These are phyloP conservation scores for Colletes collaris DNA, from an alignment of 2,888 invertebrate genomes.

Conservation along the genomic window DNA sequence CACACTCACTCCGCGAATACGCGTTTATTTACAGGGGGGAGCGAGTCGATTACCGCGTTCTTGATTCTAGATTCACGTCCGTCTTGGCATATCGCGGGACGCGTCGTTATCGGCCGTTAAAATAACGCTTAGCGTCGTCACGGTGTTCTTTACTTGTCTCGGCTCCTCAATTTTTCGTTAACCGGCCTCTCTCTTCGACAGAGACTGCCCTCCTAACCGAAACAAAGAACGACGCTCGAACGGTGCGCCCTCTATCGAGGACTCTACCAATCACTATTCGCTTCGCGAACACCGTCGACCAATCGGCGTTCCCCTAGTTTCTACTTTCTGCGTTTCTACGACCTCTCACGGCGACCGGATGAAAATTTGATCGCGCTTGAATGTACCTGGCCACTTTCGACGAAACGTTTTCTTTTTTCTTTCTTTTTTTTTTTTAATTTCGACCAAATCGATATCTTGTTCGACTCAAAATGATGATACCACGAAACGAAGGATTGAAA, in stretches of 20 bases:
- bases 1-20: constrained; percentile 65
- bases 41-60: constrained; percentile 53
- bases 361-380: constrained; percentile 50
- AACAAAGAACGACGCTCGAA: constrained; percentile 82
- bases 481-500: too few species aligned
- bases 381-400: constrained; percentile 9
- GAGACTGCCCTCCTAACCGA: constrained; percentile 73
- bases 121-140: constrained; percentile 54
- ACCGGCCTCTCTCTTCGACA: constrained; percentile 70
- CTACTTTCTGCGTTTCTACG: constrained; percentile 29
- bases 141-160: constrained; percentile 34
- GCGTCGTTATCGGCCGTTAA: constrained; percentile 45
- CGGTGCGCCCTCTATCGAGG: constrained; percentile 69
- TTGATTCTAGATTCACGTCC: constrained; percentile 56
- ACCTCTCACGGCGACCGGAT: constrained; percentile 60
- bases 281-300: constrained; percentile 42
- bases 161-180: constrained; percentile 62
- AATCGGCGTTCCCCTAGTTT: constrained; percentile 45
- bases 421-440: neutral
- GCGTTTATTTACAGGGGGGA: constrained; percentile 67
- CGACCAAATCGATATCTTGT: too few species aligned
- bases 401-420: too few species aligned
- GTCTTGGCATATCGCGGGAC: constrained; percentile 58
- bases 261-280: constrained; percentile 28
- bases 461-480: too few species aligned